Evolutionary conservation across 2,888 invertebrate genomes (phyloP).

Genomic region (Cerastoderma edule): DNA sequence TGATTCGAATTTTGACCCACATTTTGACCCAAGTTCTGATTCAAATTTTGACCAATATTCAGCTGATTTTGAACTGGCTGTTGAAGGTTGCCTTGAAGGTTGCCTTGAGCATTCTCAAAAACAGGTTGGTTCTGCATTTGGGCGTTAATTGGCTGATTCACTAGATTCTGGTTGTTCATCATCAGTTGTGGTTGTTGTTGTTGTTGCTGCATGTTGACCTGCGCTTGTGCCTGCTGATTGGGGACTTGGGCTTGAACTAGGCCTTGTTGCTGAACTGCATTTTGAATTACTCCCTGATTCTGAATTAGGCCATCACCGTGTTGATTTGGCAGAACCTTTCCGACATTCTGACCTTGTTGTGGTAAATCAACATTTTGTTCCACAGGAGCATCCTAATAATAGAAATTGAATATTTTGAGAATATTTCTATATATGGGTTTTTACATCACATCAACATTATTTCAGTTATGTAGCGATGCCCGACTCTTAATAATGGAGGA

Average conservation of each 20-base stretch:
- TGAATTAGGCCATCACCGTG: not conserved
- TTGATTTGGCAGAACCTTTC: conserved; percentile 9
- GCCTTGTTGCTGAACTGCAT: not conserved
- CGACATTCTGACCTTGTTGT: not conserved
- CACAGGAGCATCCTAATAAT: not conserved
- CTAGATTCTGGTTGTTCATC: conserved; percentile 2
- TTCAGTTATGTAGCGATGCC: no score
- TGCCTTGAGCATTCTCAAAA: not conserved
- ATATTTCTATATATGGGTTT: not conserved
- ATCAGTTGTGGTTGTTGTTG: not conserved
- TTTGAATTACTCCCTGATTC: not conserved
- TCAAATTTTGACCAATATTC: not conserved
- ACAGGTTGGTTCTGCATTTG: not conserved
- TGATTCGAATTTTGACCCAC: conserved; percentile 3
- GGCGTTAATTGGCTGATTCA: not conserved
- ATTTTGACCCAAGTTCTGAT: conserved; percentile 6
- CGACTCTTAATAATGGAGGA: no score
- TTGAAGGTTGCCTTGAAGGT: not conserved
- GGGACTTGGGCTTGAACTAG: conserved; percentile 8
- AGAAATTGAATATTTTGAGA: not conserved
- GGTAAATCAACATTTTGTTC: conserved; percentile 1
- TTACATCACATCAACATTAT: no score
- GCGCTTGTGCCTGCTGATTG: conserved; percentile 20
- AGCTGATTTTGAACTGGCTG: conserved; percentile 3
- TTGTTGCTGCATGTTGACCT: not conserved